A percentile compares a stretch with the other conserved stretches of the same genome.
These are phyloP conservation scores for Poecilia gillii DNA, from an alignment of 2,797 vertebrate genomes.

Conservation along the genomic window DNA sequence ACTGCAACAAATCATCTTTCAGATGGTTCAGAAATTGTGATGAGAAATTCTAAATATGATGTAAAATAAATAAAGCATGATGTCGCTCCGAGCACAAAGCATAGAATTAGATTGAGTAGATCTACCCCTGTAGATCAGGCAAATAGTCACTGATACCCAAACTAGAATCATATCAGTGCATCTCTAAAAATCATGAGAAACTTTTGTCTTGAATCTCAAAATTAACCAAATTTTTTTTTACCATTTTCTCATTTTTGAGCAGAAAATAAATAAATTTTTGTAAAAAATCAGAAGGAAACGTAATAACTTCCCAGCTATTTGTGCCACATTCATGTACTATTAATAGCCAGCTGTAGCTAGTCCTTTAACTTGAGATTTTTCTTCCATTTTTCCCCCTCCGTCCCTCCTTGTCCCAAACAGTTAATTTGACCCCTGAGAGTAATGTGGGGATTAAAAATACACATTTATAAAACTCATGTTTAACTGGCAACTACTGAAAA, in stretches of 20 bases:
- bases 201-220: neutral
- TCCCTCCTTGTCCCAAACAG: neutral
- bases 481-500: constrained; percentile 5
- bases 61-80: too few relatives aligned
- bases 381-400: constrained; percentile 40
- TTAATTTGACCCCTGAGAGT: constrained; percentile 18
- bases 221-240: neutral
- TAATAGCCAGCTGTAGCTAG: constrained; percentile 51
- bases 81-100: too few relatives aligned
- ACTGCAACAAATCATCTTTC: too few relatives aligned
- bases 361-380: constrained; percentile 49
- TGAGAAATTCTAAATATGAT: too few relatives aligned
- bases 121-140: too few relatives aligned
- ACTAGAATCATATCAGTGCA: too few relatives aligned
- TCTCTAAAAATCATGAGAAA: too few relatives aligned
- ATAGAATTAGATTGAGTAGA: too few relatives aligned
- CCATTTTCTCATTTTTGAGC: neutral
- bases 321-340: constrained; percentile 41
- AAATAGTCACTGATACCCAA: too few relatives aligned
- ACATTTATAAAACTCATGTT: constrained; percentile 8
- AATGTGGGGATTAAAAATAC: constrained; percentile 19
- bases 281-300: neutral
- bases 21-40: too few relatives aligned
- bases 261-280: neutral
- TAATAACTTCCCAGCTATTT: neutral